A percentile compares a stretch with the other conserved stretches of the same genome.
These are phyloP conservation scores for Pseudomyrmex pallidus DNA, from an alignment of 1,140 invertebrate genomes.

Conservation along the genomic window DNA sequence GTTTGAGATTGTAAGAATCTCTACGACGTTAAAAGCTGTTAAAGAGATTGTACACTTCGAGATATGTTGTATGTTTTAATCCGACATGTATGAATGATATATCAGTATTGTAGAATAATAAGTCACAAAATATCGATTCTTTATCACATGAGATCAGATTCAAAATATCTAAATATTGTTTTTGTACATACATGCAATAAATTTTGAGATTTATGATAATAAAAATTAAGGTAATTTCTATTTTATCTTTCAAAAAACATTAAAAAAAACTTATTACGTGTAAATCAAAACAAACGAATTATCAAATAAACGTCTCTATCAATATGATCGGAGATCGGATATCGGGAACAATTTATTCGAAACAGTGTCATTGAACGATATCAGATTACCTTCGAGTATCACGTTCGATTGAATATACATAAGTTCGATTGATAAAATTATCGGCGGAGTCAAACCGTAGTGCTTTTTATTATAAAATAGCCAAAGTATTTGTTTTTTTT, in stretches of 20 bases:
- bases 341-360: background rate
- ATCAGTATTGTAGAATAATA: too few species aligned
- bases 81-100: background rate
- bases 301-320: background rate
- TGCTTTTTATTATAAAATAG: too few species aligned
- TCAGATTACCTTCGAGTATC: conserved; percentile 3
- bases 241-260: background rate
- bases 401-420: background rate
- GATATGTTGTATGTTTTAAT: background rate
- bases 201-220: background rate
- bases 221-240: background rate
- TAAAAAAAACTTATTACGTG: too few species aligned
- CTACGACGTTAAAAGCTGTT: background rate
- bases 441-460: background rate
- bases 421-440: background rate
- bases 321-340: background rate
- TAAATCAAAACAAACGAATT: background rate
- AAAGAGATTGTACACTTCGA: background rate
- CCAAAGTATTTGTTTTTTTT: background rate
- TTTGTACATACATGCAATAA: too few species aligned
- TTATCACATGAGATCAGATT: background rate
- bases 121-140: background rate
- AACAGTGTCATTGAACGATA: conserved; percentile 2
- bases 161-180: background rate
- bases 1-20: background rate